Conservation (phyloP, 2,113 vertebrate genomes). For the Labrus mixtus region DNA sequence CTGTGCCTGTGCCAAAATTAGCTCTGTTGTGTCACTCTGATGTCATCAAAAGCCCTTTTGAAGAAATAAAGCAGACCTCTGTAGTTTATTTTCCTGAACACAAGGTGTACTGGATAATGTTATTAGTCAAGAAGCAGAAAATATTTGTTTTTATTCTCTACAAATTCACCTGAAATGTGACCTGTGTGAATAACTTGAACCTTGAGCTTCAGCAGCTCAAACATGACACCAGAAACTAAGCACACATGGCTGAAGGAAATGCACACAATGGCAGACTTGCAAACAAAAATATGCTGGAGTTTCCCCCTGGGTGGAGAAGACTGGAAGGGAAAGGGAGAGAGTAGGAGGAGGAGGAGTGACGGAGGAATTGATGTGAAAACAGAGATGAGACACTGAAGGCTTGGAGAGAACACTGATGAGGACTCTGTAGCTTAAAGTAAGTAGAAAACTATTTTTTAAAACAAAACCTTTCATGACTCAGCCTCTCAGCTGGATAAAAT, state of each 20-base stretch:
- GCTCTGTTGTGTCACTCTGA: neutral
- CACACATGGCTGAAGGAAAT: slow-evolving; percentile 10
- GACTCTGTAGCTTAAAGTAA: slow-evolving; percentile 46
- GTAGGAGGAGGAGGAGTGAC: slow-evolving; percentile 31
- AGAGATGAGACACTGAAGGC: slow-evolving; percentile 15
- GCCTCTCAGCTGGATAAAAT: neutral
- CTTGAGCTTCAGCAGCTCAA: slow-evolving; percentile 32
- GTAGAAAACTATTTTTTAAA: slow-evolving; percentile 28
- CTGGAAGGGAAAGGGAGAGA: neutral
- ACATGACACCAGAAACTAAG: slow-evolving; percentile 36
- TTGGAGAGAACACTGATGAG: slow-evolving; percentile 20
- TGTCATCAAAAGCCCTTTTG: neutral
- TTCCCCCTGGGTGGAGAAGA: slow-evolving; percentile 31
- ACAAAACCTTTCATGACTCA: neutral
- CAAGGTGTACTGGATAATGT: slow-evolving; percentile 2
- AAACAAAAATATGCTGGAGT: slow-evolving; percentile 27
- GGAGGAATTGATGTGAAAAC: slow-evolving; percentile 14
- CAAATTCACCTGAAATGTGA: slow-evolving; percentile 24
- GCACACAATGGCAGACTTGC: slow-evolving; percentile 7
- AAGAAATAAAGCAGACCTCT: slow-evolving; percentile 28
- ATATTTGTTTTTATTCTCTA: neutral
- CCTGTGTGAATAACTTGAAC: neutral
- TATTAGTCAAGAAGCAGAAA: neutral
- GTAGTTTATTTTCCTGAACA: slow-evolving; percentile 3
- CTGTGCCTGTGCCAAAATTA: slow-evolving; percentile 15